Evolutionary conservation across 2,888 invertebrate genomes (phyloP).

Genomic region (Amblyjoppa proteus): DNA sequence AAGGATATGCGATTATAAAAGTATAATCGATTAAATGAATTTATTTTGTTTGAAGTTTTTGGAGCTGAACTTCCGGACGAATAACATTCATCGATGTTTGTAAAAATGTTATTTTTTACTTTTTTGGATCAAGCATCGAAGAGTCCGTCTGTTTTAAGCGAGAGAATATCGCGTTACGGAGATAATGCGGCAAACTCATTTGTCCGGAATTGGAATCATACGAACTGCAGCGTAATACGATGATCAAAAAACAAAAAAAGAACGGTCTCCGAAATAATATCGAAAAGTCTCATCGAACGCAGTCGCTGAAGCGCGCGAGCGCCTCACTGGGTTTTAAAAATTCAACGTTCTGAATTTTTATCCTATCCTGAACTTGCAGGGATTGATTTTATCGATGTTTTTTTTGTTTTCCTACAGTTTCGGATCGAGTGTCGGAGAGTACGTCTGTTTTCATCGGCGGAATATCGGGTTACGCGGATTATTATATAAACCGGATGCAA

Average conservation of each 20-base stretch:
- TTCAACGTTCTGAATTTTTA: background rate
- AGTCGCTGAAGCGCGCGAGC: background rate
- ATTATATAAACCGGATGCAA: constrained; percentile 41
- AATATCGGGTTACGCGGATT: background rate
- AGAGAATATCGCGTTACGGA: background rate
- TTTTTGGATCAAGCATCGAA: background rate
- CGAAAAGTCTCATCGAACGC: too few species aligned
- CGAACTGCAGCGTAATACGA: too few species aligned
- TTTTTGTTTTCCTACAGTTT: background rate
- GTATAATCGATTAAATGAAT: background rate
- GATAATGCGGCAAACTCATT: background rate
- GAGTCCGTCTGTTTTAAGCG: background rate
- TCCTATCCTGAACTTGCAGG: background rate
- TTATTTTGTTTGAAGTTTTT: background rate
- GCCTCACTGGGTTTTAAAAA: background rate
- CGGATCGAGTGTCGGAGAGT: background rate
- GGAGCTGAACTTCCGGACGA: background rate
- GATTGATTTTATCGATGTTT: background rate
- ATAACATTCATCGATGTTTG: background rate
- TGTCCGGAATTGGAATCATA: too few species aligned
- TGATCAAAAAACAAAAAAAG: too few species aligned
- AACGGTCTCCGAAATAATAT: too few species aligned
- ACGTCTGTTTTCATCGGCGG: background rate
- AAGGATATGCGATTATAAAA: background rate
- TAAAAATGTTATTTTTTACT: background rate